These are phyloP conservation scores for Lobophora halterata DNA, from an alignment of 2,888 invertebrate species.

Conservation along the genomic window DNA sequence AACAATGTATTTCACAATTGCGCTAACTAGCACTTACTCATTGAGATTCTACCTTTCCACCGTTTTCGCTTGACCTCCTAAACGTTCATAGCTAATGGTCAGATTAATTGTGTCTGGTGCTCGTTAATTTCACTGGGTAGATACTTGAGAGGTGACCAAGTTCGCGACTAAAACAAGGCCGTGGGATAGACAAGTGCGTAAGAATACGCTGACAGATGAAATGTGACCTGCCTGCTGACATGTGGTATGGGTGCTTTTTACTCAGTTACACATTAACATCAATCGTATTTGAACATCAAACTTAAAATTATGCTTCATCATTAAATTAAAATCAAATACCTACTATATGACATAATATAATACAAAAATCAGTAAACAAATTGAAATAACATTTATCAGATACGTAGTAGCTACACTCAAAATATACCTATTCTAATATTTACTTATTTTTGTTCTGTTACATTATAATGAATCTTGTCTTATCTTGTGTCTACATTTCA, in stretches of 20 bases:
- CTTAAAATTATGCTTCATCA: too few relatives aligned
- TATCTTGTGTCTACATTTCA: too few relatives aligned
- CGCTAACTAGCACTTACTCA: slow-evolving; percentile 5
- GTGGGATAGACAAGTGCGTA: slow-evolving; percentile 44
- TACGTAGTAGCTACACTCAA: too few relatives aligned
- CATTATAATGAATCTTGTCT: too few relatives aligned
- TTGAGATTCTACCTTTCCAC: slow-evolving; percentile 19
- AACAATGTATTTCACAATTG: slow-evolving; percentile 20
- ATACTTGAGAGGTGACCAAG: slow-evolving; percentile 28
- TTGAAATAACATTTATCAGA: too few relatives aligned
- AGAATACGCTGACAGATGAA: slow-evolving; percentile 39
- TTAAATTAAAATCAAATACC: too few relatives aligned
- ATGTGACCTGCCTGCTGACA: slow-evolving; percentile 39
- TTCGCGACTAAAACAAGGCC: slow-evolving; percentile 41
- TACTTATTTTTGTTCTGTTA: too few relatives aligned
- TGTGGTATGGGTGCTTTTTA: slow-evolving; percentile 28
- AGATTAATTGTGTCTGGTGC: slow-evolving; percentile 30
- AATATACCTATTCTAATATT: too few relatives aligned
- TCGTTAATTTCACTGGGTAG: slow-evolving; percentile 30
- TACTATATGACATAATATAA: too few relatives aligned
- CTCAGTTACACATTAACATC: too few relatives aligned
- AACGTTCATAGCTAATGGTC: slow-evolving; percentile 27
- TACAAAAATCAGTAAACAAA: too few relatives aligned
- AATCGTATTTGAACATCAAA: too few relatives aligned
- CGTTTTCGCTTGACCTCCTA: slow-evolving; percentile 29